Evolutionary conservation across 1,140 invertebrate genomes (phyloP).

Genomic region (Drosophila cardini): DNA sequence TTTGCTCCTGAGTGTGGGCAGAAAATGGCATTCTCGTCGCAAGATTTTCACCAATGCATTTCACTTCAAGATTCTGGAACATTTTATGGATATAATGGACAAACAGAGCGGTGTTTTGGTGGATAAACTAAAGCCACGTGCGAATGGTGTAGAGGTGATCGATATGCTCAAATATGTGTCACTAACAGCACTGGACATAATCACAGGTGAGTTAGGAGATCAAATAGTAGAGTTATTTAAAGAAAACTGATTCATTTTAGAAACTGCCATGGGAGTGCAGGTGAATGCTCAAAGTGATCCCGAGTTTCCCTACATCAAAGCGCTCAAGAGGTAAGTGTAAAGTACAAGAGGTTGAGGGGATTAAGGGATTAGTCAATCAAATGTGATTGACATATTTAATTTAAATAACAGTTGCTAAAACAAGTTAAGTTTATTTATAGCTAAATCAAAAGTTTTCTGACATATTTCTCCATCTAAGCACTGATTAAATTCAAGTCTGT

Average conservation of each 20-base stretch:
- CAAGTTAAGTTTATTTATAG: too few relatives aligned
- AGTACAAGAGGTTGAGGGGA: background rate
- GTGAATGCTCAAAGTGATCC: constrained; percentile 87
- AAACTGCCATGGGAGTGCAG: constrained; percentile 89
- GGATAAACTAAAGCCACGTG: constrained; percentile 67
- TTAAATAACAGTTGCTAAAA: too few relatives aligned
- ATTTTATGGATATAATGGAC: constrained; percentile 90
- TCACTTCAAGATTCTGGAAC: constrained; percentile 92
- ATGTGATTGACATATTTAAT: background rate
- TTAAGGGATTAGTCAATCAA: background rate
- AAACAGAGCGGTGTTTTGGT: constrained; percentile 88
- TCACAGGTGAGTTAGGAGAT: constrained; percentile 47
- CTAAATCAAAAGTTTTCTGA: too few relatives aligned
- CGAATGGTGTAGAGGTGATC: constrained; percentile 55
- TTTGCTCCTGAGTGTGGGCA: constrained; percentile 75
- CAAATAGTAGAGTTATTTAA: background rate
- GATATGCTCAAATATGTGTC: constrained; percentile 58
- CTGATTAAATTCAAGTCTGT: too few relatives aligned
- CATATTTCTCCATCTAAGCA: too few relatives aligned
- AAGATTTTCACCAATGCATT: constrained; percentile 90
- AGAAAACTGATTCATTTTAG: constrained; percentile 59
- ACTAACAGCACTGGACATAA: constrained; percentile 64
- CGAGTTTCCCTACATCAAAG: constrained; percentile 87
- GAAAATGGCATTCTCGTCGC: constrained; percentile 67
- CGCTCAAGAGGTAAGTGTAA: constrained; percentile 85